Evolutionary conservation across 1,140 invertebrate species (phyloP).

Genomic region (Adoxophyes honmai): DNA sequence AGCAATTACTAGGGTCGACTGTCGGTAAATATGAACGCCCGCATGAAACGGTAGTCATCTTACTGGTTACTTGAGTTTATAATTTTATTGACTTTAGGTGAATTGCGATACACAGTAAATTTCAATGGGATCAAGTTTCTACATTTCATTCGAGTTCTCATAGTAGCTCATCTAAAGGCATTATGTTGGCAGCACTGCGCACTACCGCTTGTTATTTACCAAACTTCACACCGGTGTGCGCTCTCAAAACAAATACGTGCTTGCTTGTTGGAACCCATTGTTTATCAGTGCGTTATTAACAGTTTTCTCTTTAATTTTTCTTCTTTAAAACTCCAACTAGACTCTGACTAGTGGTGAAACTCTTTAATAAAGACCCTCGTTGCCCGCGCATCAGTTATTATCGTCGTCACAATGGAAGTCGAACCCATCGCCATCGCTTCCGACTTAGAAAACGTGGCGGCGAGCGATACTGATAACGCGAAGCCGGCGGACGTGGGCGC

Average conservation of each 20-base stretch:
- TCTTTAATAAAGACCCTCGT: constrained; percentile 16
- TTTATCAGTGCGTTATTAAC: constrained; percentile 26
- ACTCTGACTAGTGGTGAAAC: constrained; percentile 20
- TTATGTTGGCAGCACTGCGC: constrained; percentile 34
- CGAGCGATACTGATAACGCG: constrained; percentile 36
- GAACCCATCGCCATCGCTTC: constrained; percentile 55
- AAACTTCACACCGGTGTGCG: constrained; percentile 59
- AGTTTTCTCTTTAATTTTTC: constrained; percentile 1
- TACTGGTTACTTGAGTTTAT: too few relatives aligned
- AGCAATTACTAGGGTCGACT: too few relatives aligned
- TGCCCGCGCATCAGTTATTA: constrained; percentile 28
- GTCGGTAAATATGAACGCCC: too few relatives aligned
- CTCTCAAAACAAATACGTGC: constrained; percentile 71
- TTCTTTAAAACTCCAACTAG: constrained; percentile 13
- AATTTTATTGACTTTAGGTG: too few relatives aligned
- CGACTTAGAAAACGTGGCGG: constrained; percentile 72
- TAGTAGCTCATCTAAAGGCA: constrained; percentile 9
- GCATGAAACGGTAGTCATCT: too few relatives aligned
- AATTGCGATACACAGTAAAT: too few relatives aligned
- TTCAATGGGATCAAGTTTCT: too few relatives aligned
- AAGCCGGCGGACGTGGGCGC: constrained; percentile 54
- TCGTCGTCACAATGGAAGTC: constrained; percentile 63
- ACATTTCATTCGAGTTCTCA: neutral
- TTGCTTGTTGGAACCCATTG: constrained; percentile 32
- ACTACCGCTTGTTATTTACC: constrained; percentile 59